Evolutionary conservation across 2,113 vertebrate species (phyloP).

Genomic region (Ciconia boyciana): DNA sequence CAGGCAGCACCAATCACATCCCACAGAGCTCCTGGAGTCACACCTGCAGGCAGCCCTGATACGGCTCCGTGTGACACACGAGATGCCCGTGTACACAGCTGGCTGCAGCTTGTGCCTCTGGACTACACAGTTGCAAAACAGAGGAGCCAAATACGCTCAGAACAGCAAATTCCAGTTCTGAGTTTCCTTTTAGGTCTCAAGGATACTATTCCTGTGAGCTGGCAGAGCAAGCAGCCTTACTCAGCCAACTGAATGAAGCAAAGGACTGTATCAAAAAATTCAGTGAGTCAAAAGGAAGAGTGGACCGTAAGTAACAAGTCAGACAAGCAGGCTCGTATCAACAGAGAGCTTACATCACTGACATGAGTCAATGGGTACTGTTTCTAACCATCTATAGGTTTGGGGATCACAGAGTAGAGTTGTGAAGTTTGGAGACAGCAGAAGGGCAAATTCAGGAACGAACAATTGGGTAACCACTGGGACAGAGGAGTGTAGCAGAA

Average conservation of each 20-base stretch:
- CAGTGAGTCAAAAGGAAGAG: neutral
- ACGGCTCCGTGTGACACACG: accelerated
- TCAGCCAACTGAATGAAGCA: neutral
- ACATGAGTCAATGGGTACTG: neutral
- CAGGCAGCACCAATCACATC: neutral
- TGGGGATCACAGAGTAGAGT: neutral
- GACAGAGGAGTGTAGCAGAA: neutral
- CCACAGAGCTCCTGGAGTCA: neutral
- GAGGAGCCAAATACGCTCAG: neutral
- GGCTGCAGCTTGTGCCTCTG: neutral
- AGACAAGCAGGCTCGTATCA: neutral
- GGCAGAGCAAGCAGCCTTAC: neutral
- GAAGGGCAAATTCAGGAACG: neutral
- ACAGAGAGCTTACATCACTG: neutral
- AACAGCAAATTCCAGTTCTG: neutral
- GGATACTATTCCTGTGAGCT: neutral
- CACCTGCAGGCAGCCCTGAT: neutral
- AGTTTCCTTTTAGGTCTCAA: neutral
- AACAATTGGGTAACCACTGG: neutral
- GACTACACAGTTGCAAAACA: neutral
- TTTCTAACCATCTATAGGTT: neutral
- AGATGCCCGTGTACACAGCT: neutral
- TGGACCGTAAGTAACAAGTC: neutral
- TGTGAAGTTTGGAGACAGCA: neutral
- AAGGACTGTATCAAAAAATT: neutral